Evolutionary conservation across 1,140 invertebrate genomes (phyloP), one percentile per base, ranked within the genome.

Genomic region (Antheraea mylitta): DNA sequence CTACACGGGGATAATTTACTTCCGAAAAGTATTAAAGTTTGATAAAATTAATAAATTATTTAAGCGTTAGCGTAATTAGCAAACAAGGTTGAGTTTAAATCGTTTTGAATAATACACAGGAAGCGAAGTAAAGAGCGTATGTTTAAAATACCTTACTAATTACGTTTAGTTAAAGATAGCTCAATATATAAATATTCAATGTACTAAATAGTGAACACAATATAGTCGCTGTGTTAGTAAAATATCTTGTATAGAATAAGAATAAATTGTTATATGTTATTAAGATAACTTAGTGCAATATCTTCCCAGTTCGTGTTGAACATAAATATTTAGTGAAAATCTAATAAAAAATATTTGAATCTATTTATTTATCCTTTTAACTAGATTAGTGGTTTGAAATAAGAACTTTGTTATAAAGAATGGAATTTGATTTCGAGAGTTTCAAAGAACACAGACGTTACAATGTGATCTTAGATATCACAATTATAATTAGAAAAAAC

Each of bases 211-310:
- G 11, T 16, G 7, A 53, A 16, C 9, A 53, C 16, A 13, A 13
- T n/a, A 6, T 11, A 53, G 9, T 13, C 1, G 45, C 16, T 53
- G 11, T 53, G 45, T 53, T 16, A 53, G 16, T 16, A 53, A 6
- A 16, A 53, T 53, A 42, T 42, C 11, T 53, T 2, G 16, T 16
- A 53, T 53, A 53, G 11, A 53, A 53, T n/a, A n/a, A 42, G 38
- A 42, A 42, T 53, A 53, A 16, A 53, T 53, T 53, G 45, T 53
- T 53, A 53, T 53, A 53, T 1, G 11, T 53, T 53, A n/a, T 53
- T 53, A 53, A 53, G 45, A 53, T 53, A 42, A 42, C 38, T 42
- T 42, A 53, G 45, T 53, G 45, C 45, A 53, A 53, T 53, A 53
- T 13, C 6, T 53, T 16, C 45, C 45, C 45, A 53, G 45, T 53